These are phyloP conservation scores for Mantis religiosa DNA, from an alignment of 2,888 invertebrate genomes.

Conservation along the genomic window DNA sequence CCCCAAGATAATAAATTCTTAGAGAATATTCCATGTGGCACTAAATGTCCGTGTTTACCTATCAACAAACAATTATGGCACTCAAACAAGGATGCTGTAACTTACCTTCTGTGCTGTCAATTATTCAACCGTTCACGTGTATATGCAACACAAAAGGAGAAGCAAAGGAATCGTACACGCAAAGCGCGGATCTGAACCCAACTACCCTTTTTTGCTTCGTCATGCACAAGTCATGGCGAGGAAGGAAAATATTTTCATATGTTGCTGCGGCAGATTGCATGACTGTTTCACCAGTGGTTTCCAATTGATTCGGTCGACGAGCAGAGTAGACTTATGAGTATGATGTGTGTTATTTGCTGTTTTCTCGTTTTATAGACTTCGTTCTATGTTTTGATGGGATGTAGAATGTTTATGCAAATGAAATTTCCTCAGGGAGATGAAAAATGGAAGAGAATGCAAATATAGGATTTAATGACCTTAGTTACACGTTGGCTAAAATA, in stretches of 20 bases:
- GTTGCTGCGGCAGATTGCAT: not conserved
- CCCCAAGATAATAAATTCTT: no score
- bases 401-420: no score
- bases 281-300: not conserved
- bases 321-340: no score
- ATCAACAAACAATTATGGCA: not conserved
- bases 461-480: no score
- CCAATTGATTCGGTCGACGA: no score
- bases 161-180: not conserved
- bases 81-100: not conserved
- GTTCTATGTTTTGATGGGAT: no score
- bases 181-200: not conserved
- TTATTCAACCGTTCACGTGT: not conserved
- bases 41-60: not conserved
- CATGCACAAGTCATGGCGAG: not conserved
- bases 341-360: no score
- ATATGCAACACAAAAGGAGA: not conserved
- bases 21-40: not conserved
- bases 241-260: not conserved
- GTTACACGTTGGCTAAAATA: no score
- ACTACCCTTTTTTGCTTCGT: not conserved
- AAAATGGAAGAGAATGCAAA: no score
- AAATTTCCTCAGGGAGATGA: no score
- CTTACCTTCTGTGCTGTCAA: not conserved
- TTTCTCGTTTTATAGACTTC: no score